Evolutionary conservation across 2,797 vertebrate genomes (phyloP), one percentile per base, ranked within the genome.

Genomic region (Notoglanidium macrostoma): DNA sequence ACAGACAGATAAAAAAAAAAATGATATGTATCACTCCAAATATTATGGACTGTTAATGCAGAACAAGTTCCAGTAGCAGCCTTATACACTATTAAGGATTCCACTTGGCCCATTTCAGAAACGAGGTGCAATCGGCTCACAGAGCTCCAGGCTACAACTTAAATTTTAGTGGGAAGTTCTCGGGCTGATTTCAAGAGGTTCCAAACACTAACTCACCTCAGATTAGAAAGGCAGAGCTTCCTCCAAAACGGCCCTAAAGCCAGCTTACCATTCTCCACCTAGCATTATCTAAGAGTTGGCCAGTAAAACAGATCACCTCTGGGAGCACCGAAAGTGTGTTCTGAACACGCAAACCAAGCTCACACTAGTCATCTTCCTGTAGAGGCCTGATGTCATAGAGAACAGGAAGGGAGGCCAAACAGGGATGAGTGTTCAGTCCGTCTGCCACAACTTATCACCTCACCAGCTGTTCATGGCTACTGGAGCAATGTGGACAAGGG

Each of bases 321-420:
- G 91, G 76, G 73, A 74, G 88, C 55, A 79, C 90, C 70, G 90
- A 90, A 91, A 84, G 90, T 86, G 89, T 80, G 83, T 40, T 76
- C 84, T 86, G 91, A 78, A 76, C 89, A 91, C 90, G 92, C 91
- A 93, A 95, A 94, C 94, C 95, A 92, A 89, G 91, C 90, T 90
- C 89, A 91, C 91, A 91, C 72, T 88, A 89, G 68, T 94, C 92
- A 86, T 91, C 93, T 94, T 95, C 95, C 95, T 95, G 92, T 90
- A 86, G 84, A 89, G 88, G 82, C 73, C 88, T 93, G 90, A 94
- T 92, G 93, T 93, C 92, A 94, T 89, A 90, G 90, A 67, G 84
- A 6, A 84, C 49, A 63, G 80, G 80, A 73, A 57, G 35, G 23
- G 84, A 83, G 44, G 67, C 74, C 79, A 82, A 82, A 82, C 23